Evolutionary conservation across 64 coral and sea anemone genomes (phyloP), one percentile per base, ranked within the genome.

Genomic region (Stylophora pistillata): DNA sequence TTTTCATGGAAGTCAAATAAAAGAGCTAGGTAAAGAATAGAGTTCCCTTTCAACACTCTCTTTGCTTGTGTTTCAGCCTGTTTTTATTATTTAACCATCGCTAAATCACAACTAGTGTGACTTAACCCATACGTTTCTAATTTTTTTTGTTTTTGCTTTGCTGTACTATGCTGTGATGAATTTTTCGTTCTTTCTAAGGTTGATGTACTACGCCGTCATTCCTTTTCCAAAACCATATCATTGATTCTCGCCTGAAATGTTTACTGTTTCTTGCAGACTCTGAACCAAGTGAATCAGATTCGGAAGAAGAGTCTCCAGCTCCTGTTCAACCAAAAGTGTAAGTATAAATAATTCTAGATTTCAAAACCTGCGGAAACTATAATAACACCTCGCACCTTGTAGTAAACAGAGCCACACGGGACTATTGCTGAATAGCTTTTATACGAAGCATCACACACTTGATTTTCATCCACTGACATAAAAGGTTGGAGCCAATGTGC

Each of bases 231-330:
- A 0, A n/a, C n/a, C n/a, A n/a, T n/a, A n/a, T n/a, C n/a, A n/a
- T n/a, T n/a, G n/a, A n/a, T n/a, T n/a, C n/a, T n/a, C n/a, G n/a
- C n/a, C 64, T n/a, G 4, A 2, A 68, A n/a, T 20, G 33, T 0
- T 76, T 88, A 66, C 13, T 5, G 7, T 26, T 57, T 74, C 34
- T 56, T 85, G 13, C 47, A 91, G 90, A 91, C 25, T 86, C 64
- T 77, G 90, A 91, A 16, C 72, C 85, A 78, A 91, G 90, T 71
- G 90, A 86, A 78, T 91, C 81, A 1, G 80, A 86, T 21, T 71
- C 74, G 31, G 90, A 78, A 53, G 90, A 91, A 77, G 70, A 87
- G 28, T 16, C 23, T 16, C 57, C 58, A 10, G 30, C 9, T 21
- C 31, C 85, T 30, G 69, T 25, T 7, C 11, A 60, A 58, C 85